These are phyloP conservation scores for Paraescarpia echinospica DNA, from an alignment of 1,140 invertebrate genomes.

Conservation along the genomic window DNA sequence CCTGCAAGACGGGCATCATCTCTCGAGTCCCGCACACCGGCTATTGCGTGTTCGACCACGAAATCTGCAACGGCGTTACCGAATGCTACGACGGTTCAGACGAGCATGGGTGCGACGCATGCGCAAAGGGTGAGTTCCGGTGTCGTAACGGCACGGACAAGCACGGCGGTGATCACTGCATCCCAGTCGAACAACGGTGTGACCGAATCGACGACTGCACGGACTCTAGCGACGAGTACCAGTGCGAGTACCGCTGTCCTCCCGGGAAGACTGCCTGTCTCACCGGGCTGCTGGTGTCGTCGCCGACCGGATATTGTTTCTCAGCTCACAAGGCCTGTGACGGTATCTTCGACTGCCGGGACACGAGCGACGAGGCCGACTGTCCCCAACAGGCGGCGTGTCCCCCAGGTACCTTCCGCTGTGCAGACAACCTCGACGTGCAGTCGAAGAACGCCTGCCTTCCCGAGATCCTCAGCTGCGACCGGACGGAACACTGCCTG, in stretches of 20 bases:
- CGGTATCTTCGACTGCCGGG: constrained; percentile 10
- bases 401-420: background rate
- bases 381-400: background rate
- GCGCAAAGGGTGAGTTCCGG: constrained; percentile 10
- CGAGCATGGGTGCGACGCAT: background rate
- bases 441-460: background rate
- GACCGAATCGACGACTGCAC: constrained; percentile 14
- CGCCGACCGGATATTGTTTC: background rate
- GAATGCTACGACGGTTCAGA: constrained; percentile 22
- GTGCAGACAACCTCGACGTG: background rate
- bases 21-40: background rate
- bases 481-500: constrained; percentile 1
- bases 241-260: background rate
- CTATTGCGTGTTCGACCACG: constrained; percentile 14
- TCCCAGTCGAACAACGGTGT: background rate
- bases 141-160: constrained; percentile 17
- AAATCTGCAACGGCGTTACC: background rate
- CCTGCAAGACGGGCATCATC: constrained; percentile 11
- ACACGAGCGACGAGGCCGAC: constrained; percentile 3
- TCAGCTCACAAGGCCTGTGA: background rate
- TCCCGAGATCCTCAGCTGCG: background rate
- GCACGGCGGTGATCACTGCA: background rate
- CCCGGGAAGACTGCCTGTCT: background rate
- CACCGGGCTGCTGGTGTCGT: background rate
- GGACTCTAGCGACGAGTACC: constrained; percentile 1